Conservation (phyloP, 2,888 invertebrate species). For the Mayetiola destructor region DNA sequence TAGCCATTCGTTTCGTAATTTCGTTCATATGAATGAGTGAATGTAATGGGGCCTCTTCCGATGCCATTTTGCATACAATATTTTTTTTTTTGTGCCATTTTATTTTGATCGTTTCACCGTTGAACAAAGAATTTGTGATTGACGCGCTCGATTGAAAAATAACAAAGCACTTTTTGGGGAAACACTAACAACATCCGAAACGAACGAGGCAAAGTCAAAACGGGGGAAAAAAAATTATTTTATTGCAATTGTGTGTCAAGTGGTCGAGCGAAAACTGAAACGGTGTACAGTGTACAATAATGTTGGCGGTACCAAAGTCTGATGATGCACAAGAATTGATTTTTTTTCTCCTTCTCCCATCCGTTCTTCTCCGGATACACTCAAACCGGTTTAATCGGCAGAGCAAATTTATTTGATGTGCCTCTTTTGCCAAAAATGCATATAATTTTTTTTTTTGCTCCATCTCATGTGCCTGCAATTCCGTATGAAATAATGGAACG, state of each 20-base stretch:
- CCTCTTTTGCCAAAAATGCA: background rate
- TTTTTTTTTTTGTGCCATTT: background rate
- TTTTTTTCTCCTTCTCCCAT: too few relatives aligned
- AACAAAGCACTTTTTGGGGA: slow-evolving; percentile 15
- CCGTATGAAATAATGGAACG: slow-evolving; percentile 3
- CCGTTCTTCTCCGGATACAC: too few relatives aligned
- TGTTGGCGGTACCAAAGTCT: too few relatives aligned
- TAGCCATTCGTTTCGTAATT: background rate
- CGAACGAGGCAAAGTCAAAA: too few relatives aligned
- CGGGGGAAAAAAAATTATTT: slow-evolving; percentile 13
- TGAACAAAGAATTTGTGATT: slow-evolving; percentile 15
- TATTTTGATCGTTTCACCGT: slow-evolving; percentile 1
- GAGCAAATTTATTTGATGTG: too few relatives aligned
- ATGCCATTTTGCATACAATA: background rate
- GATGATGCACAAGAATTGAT: too few relatives aligned
- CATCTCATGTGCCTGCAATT: slow-evolving; percentile 3
- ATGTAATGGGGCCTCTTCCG: background rate
- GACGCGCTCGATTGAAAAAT: slow-evolving; percentile 17
- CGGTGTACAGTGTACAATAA: too few relatives aligned
- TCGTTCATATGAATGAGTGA: too few relatives aligned
- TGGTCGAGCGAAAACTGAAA: slow-evolving; percentile 3
- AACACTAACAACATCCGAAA: slow-evolving; percentile 3
- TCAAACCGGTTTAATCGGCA: too few relatives aligned
- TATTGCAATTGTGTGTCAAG: slow-evolving; percentile 14
- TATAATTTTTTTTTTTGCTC: background rate